These are phyloP conservation scores for Sitobion miscanthi DNA, from an alignment of 1,140 invertebrate species.

Conservation along the genomic window DNA sequence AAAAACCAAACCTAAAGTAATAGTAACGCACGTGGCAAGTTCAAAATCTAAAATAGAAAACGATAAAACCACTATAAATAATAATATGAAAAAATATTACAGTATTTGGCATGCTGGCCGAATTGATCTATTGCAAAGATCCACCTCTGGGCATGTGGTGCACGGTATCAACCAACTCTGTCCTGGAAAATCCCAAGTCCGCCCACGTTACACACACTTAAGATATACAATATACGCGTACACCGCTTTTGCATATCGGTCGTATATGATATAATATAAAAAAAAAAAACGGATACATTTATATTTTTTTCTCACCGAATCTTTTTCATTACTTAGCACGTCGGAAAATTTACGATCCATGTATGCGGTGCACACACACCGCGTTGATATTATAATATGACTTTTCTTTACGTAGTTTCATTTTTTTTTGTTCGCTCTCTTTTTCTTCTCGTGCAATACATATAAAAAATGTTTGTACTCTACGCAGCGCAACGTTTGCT, in stretches of 20 bases:
- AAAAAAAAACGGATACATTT: not conserved
- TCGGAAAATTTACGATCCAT: constrained; percentile 15
- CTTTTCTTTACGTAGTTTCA: constrained; percentile 1
- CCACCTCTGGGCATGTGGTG: not conserved
- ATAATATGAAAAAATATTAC: not conserved
- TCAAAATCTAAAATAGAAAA: not conserved
- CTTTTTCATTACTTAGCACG: constrained; percentile 20
- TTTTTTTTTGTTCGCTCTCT: not conserved
- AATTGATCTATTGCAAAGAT: not conserved
- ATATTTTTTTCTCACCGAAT: not conserved
- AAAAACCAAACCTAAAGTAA: not conserved
- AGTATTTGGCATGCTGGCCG: not conserved
- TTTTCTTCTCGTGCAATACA: not conserved
- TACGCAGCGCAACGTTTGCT: not conserved
- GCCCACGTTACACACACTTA: not conserved
- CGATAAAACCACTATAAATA: not conserved
- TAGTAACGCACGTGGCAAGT: not conserved
- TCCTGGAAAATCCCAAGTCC: not conserved
- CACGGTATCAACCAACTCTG: not conserved
- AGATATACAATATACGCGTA: not conserved
- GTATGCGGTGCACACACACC: not conserved
- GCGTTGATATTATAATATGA: not conserved
- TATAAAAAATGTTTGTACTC: not conserved
- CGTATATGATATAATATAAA: not conserved
- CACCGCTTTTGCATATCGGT: not conserved